Evolutionary conservation across 2,888 invertebrate species (phyloP), one percentile per base, ranked within the genome.

Genomic region (Tachina lurida): DNA sequence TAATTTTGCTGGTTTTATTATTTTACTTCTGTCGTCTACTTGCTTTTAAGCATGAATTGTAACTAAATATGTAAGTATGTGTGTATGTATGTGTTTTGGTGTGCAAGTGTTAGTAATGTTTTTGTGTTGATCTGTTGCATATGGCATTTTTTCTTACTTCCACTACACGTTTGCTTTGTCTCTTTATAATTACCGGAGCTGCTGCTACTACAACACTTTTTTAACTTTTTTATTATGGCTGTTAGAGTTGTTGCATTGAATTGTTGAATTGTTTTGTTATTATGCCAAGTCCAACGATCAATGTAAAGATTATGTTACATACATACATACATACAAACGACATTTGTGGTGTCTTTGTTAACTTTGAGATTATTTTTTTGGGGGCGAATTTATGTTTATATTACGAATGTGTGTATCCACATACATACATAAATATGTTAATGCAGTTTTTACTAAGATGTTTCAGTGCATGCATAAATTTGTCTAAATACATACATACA

Each of bases 271-370:
- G 67, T 47, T 60, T 74, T 89, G 90, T 89, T 89, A 89, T 91
- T 90, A 89, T 91, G 91, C 91, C 91, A 91, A 91, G 91, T 91
- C 91, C 91, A 91, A 90, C 90, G 88, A 73, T 87, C 88, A 88
- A 87, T 87, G 89, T 87, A 67, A 87, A 87, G 82, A 87, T 87
- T 87, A 86, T 84, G 76, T 83, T 78, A 74, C 85, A 77, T 31
- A 74, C 84, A 77, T 31, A 74, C 84, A 77, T 31, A 75, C 62
- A 80, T 49, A 73, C 76, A 73, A 76, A 41, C 86, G 78, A 84
- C 60, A 70, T 84, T 78, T 86, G 86, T 77, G 80, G 82, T 86
- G 62, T 31, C 68, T 81, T 80, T 67, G 60, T 75, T 75, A 22
- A 70, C 22, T 73, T 77, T 13, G n/a, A n/a, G 15, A 45, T 68